Evolutionary conservation across 2,888 invertebrate genomes (phyloP), one percentile per base, ranked within the genome.

Genomic region (Gnatocerus cornutus): DNA sequence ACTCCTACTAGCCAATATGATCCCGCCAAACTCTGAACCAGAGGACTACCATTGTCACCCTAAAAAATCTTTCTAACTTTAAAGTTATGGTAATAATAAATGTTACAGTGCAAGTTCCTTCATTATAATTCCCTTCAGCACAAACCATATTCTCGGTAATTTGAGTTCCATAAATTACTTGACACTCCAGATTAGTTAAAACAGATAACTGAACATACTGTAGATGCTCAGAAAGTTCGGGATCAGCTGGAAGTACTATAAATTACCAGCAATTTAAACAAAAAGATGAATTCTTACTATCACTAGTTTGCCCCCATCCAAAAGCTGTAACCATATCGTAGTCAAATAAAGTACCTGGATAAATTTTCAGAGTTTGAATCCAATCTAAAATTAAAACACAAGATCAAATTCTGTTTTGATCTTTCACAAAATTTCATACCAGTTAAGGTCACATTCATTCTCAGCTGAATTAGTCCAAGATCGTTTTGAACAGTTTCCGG

Each of bases 41-140:
- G 29, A n/a, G 58, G 58, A 43, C 58, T 13, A 4, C 58, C 58
- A 21, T 10, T 58, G 37, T 58, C 58, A 7, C 58, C 58, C 58
- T 58, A 33, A 6, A 33, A 33, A 5, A 5, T 7, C 8, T 1
- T 2, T 21, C 21, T 21, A 21, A 21, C 4, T 21, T 3, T 21
- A 21, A 9, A 12, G 7, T 12, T 1, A 2, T 12, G 21, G 2
- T 21, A 3, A 21, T 3, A 21, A 21, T 21, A 21, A 21, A 21
- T 21, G 4, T 21, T 27, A 27, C 12, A 10, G 4, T 5, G 27
- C 53, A 53, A 1, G 33, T 30, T 8, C 53, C 53, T 30, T 53
- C 53, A 12, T 53, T 53, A 12, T 16, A 30, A 2, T 12, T n/a
- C 2, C 53, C 53, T 12, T 21, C 14, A 10, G 14, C 33, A 53